Conservation (phyloP, 2,113 vertebrate genomes). For the Cettia cetti region DNA sequence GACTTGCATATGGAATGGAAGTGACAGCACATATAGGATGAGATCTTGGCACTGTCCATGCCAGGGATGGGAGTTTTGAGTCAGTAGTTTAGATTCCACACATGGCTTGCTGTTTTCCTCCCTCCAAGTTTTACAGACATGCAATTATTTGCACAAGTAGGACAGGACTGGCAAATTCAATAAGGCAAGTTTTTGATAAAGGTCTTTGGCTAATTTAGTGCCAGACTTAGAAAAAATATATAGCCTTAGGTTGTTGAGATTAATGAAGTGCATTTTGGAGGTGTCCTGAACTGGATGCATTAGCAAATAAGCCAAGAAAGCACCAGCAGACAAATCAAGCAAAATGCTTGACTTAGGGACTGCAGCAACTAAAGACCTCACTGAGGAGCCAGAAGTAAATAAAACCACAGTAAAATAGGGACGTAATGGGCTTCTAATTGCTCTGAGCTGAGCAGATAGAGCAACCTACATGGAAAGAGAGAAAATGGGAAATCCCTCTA, state of each 20-base stretch:
- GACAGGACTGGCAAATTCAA: neutral
- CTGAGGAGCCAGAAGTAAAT: neutral
- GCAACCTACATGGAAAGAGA: neutral
- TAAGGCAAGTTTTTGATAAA: slow-evolving; percentile 26
- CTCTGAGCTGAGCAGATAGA: neutral
- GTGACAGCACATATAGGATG: neutral
- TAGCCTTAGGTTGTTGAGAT: neutral
- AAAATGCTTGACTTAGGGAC: neutral
- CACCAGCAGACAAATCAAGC: neutral
- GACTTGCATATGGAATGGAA: neutral
- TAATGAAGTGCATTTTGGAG: neutral
- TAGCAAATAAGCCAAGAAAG: slow-evolving; percentile 20
- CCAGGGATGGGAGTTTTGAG: neutral
- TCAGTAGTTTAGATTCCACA: slow-evolving; percentile 13
- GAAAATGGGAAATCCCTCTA: neutral
- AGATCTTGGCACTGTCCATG: neutral
- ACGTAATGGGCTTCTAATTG: neutral
- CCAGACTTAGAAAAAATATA: neutral
- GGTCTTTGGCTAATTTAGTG: neutral
- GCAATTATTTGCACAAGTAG: neutral
- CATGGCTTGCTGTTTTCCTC: neutral
- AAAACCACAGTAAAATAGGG: neutral
- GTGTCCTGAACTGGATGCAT: neutral
- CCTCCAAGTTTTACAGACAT: neutral
- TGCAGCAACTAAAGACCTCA: neutral